Base-by-base conservation (phyloP, 2,888 invertebrate species). In the Yponomeuta cagnagella region DNA sequence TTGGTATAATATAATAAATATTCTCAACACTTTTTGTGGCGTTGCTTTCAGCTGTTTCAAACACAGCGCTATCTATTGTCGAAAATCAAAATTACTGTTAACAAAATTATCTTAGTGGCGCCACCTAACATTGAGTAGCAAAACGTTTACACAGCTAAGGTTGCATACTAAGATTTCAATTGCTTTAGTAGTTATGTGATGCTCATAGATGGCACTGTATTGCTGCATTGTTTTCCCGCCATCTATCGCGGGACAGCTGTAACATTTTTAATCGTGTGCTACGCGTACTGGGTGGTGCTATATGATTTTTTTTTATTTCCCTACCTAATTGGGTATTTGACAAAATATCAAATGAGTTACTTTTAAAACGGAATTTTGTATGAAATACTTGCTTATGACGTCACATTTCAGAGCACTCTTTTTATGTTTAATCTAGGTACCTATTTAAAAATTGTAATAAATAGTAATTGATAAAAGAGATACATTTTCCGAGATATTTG, bases 81-180 rank as follows among this genome's bases (percentile, higher is more conserved):
- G 31, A 48, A 12, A 37, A 64, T 63, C 4, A 1, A 2, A 63
- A 64, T 23, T 70, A 70, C 48, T 23, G 37, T 4, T 8, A 43
- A 0, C 5, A 43, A 8, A 8, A 43, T 6, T 43, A 43, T 10
- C 2, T 64, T 48, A 73, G 52, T 15, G 1, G 30, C 68, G 76
- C 76, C 80, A 78, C 79, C 83, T 82, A 71, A 75, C 64, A 74
- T 37, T 31, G 30, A 78, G 69, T 81, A 81, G 78, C 66, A 52
- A 23, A 66, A 78, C 71, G 68, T 15, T 15, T 58, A 15, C 15
- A 58, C 1, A 58, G 15, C 15, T 58, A 58, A 15, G 52, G 6
- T 2, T 4, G 52, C 15, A 2, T 2, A 58, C 2, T 1, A 15
- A 15, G 15, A 15, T 15, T 12, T 15, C 8, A 9, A 10, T 52